Base-by-base conservation (phyloP, 1,140 invertebrate species). In the Habropoda laboriosa region DNA sequence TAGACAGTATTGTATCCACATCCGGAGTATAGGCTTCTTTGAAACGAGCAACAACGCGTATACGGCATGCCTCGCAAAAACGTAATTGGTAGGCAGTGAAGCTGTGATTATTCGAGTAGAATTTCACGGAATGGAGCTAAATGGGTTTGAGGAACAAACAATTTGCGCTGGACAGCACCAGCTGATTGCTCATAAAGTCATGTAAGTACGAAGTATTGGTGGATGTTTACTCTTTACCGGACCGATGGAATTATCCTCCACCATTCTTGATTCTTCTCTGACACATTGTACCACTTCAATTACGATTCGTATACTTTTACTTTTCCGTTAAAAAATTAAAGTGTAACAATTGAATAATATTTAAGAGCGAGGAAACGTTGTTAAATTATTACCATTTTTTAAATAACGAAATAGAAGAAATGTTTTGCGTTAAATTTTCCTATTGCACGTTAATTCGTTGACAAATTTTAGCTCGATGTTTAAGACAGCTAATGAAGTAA, bases 131-230 rank as follows among this genome's bases (percentile, higher is more conserved):
- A 93, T 92, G 88, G 89, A 92, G 88, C 89, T 89, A 91, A 92
- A 92, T 92, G 91, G 89, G 88, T 93, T 93, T 92, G 91, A 92
- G 91, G 91, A 92, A 92, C 91, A 92, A 93, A 92, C 89, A 92
- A 93, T 93, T 92, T 92, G 88, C 90, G 89, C 88, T 85, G 89
- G 89, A 88, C 88, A 89, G 90, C 91, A 82, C 87, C 70, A 57
- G 85, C 88, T 91, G 91, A 93, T 92, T 92, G 90, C 90, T 92
- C 92, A 90, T 93, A 92, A 93, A 92, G 87, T 90, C 82, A 84
- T 86, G 82, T 87, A 88, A 89, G 84, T 89, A 88, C 89, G 86
- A 91, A 86, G 87, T 83, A 83, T 89, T 89, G 88, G 84, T 86
- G 81, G 86, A 90, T 90, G 88, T 91, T 91, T 90, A 88, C 76